Base-by-base conservation (phyloP, 1,140 invertebrate species). In the Drosophila mayri region DNA sequence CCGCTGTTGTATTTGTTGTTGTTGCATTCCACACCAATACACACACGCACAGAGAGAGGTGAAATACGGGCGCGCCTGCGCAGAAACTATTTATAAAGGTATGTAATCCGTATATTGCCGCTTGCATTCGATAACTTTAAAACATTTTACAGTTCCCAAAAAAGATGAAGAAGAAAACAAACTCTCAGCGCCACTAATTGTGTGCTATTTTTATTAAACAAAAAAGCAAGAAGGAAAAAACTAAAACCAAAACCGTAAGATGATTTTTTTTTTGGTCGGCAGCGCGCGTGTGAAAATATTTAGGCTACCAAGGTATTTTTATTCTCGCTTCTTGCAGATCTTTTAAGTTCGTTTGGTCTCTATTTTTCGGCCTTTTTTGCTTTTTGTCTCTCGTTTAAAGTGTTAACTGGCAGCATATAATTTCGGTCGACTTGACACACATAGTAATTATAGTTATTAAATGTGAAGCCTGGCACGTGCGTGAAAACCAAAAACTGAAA, bases 221-320 rank as follows among this genome's bases (percentile, higher is more conserved):
- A 65, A 65, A 50, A 52, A 70, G 28, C 41, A 18, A 28, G 30
- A 18, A 18, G 30, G 22, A 44, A 67, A 71, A 41, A 28, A 59
- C 32, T 28, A 58, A 79, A 67, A 71, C 43, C 61, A 59, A 84
- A 85, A 72, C 72, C 78, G 52, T 81, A 81, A 72, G 81, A 84
- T 84, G 66, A 40, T 75, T 75, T 65, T 74, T 52, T 38, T 65
- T 65, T 71, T 47, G 28, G 46, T 70, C 37, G 58, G 61, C 72
- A 52, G 58, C 65, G 81, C 81, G 83, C 84, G 83, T 87, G 83
- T 87, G 83, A 83, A 87, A 87, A 82, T 87, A 82, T 86, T 86
- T 79, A 72, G 83, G 79, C 81, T 80, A 85, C 44, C 66, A 66
- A 81, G 73, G 61, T 84, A 76, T 83, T 81, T 72, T 72, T 72